Base-by-base conservation (phyloP, 2,797 vertebrate species). In the Onychomys torridus region DNA sequence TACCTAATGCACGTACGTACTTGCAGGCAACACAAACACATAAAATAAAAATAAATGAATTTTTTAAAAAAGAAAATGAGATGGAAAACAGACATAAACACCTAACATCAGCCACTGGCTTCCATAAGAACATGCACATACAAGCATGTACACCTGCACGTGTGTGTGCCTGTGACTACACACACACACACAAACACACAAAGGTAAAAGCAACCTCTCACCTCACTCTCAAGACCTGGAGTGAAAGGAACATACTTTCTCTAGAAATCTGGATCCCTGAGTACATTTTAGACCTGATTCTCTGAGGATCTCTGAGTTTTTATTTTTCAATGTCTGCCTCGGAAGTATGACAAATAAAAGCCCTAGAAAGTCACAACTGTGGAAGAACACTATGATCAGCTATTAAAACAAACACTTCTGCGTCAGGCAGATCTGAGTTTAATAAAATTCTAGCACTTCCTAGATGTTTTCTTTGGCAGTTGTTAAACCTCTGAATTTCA, bases 401-500 rank as follows among this genome's bases (percentile, higher is more conserved):
- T 61, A 71, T n/a, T 61, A 69, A 84, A 79, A 32, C 16, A 78
- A 79, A 89, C 40, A 46, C 57, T 90, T 90, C 43, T 19, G 23
- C 89, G 12, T 83, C 61, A 46, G 63, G 81, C 10, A 90, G 25
- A 40, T 75, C 63, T 63, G 59, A 87, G 37, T 49, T 95, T 93
- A 89, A 82, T 84, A 55, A 78, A 40, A 84, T 81, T 93, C 59
- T 90, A 43, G 59, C 14, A 79, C 69, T 96, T 96, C 16, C 79
- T 77, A 40, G 40, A 29, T 90, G 25, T 49, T 93, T 79, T 87
- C 25, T 90, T 92, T 88, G 40, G 67, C 55, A 93, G 29, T 61
- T 92, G 87, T 85, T 76, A 40, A 93, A 85, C 59, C 40, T 95
- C 17, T 34, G 65, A 94, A 88, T 71, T 43, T 88, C 77, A 57